phyloP scores from a whole-genome alignment of 2,113 vertebrate genomes.

The Hepsetus odoe region DNA sequence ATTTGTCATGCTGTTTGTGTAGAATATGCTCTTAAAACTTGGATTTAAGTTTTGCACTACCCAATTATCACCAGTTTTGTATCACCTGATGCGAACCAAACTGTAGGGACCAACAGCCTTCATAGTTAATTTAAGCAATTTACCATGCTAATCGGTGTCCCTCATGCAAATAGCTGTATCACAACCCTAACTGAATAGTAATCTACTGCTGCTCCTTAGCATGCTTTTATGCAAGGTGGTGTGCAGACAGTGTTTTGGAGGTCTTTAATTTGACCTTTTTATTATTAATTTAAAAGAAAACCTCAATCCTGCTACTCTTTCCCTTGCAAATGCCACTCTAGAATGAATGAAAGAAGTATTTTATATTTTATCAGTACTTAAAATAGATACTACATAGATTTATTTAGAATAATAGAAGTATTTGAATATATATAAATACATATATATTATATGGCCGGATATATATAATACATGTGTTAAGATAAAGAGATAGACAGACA shows the following conservation, averaged over 20 bases:
- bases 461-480: not conserved
- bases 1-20: slow-evolving; percentile 49
- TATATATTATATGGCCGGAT: slow-evolving; percentile 42
- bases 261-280: slow-evolving; percentile 54
- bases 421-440: slow-evolving; percentile 14
- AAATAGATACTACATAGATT: slow-evolving; percentile 45
- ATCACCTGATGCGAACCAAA: slow-evolving; percentile 56
- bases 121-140: slow-evolving; percentile 19
- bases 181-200: slow-evolving; percentile 50
- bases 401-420: slow-evolving; percentile 53
- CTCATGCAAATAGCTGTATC: slow-evolving; percentile 48
- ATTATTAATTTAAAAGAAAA: slow-evolving; percentile 47
- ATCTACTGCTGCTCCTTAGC: slow-evolving; percentile 49
- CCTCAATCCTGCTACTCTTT: slow-evolving; percentile 71
- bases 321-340: slow-evolving; percentile 75
- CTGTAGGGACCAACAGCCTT: slow-evolving; percentile 72
- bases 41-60: slow-evolving; percentile 49
- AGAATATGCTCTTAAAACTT: slow-evolving; percentile 52
- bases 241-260: slow-evolving; percentile 53
- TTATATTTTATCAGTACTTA: slow-evolving; percentile 66
- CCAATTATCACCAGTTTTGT: slow-evolving; percentile 64
- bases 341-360: slow-evolving; percentile 60
- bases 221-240: slow-evolving; percentile 57
- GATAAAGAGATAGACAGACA: not conserved
- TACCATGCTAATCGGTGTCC: slow-evolving; percentile 44